Evolutionary conservation across 1,140 invertebrate species (phyloP).

Genomic region (Lamellibrachia luymesi): DNA sequence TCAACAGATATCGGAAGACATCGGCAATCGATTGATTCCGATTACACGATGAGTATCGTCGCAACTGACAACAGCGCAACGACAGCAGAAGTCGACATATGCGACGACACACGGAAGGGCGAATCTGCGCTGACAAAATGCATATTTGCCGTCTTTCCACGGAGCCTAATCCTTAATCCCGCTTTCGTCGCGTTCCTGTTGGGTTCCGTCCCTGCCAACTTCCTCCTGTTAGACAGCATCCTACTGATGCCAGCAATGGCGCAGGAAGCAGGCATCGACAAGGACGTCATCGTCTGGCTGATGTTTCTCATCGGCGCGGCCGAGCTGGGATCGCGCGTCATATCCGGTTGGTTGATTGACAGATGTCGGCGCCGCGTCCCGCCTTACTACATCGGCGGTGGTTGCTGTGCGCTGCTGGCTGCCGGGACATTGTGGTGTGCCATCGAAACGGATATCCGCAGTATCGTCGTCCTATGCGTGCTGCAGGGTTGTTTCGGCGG

Average conservation of each 20-base stretch:
- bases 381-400: not conserved
- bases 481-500: not conserved
- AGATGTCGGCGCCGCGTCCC: not conserved
- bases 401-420: not conserved
- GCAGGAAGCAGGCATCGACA: not conserved
- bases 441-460: not conserved
- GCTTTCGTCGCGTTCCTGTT: not conserved
- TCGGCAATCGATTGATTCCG: not conserved
- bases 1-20: not conserved
- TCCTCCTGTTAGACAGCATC: not conserved
- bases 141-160: not conserved
- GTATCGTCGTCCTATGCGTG: not conserved
- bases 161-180: not conserved
- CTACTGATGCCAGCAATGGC: not conserved
- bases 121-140: not conserved
- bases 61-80: not conserved
- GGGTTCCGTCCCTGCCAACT: not conserved
- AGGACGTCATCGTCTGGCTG: not conserved
- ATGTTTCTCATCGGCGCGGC: not conserved
- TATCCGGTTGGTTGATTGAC: not conserved
- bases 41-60: not conserved
- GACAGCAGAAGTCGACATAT: not conserved
- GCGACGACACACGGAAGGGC: not conserved
- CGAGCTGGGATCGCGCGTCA: not conserved
- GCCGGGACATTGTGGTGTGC: not conserved